Percentiles rank a stretch among this genome's conserved stretches.
Evolutionary conservation across 2,797 vertebrate species (phyloP).

Genomic region (Myotis findleyi): DNA sequence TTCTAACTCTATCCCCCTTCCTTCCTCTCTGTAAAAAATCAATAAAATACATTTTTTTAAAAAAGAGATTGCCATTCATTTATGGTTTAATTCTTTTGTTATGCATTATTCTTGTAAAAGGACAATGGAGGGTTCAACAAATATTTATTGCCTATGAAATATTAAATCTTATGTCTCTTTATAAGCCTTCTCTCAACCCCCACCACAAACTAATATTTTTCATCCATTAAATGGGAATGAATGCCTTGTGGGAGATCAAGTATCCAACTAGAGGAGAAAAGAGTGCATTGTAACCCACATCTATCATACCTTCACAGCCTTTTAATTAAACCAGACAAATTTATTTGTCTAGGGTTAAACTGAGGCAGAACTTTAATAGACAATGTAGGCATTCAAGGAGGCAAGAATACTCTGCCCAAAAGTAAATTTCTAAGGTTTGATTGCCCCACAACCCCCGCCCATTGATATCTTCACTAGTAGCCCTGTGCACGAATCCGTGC

Average conservation of each 20-base stretch:
- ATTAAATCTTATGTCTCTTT: too few species aligned
- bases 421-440: neutral
- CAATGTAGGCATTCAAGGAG: neutral
- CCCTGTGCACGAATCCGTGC: too few species aligned
- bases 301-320: accelerated
- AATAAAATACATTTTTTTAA: too few species aligned
- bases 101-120: too few species aligned
- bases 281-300: neutral
- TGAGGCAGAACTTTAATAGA: neutral
- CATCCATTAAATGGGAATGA: too few species aligned
- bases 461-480: neutral
- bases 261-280: neutral
- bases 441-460: neutral
- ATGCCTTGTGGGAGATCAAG: neutral
- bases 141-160: too few species aligned
- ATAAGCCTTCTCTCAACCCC: too few species aligned
- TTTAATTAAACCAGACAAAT: neutral
- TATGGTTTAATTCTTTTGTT: too few species aligned
- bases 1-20: too few species aligned
- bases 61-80: neutral
- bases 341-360: neutral
- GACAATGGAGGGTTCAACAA: too few species aligned
- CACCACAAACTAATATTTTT: too few species aligned
- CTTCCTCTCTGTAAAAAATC: too few species aligned
- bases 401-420: neutral